Conservation (phyloP, 2,797 vertebrate genomes). For the Zalophus californianus region DNA sequence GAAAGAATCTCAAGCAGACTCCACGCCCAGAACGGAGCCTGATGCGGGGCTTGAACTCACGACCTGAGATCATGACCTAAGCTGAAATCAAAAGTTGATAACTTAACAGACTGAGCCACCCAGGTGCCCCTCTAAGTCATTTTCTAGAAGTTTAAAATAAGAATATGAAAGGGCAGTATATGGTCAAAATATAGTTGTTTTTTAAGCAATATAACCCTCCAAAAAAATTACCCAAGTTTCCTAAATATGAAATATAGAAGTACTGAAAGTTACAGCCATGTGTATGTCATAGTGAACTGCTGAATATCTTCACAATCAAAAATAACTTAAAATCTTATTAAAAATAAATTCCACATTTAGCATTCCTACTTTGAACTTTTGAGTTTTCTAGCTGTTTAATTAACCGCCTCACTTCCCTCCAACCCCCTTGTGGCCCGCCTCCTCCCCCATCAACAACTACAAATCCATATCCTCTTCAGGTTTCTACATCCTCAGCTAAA, state of each 20-base stretch:
- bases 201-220: neutral
- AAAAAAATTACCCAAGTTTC: neutral
- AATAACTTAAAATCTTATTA: slow-evolving; percentile 37
- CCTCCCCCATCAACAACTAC: neutral
- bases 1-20: neutral
- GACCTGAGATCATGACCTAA: neutral
- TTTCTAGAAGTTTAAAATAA: slow-evolving; percentile 46
- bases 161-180: slow-evolving; percentile 34
- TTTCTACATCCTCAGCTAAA: neutral
- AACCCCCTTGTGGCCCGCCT: too few relatives aligned
- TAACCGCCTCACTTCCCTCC: neutral
- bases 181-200: neutral
- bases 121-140: neutral
- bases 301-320: neutral
- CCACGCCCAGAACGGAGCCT: neutral
- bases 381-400: neutral
- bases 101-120: neutral
- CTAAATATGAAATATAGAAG: slow-evolving; percentile 4
- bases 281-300: neutral
- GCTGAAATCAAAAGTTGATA: neutral
- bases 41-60: neutral
- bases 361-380: neutral
- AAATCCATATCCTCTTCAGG: neutral
- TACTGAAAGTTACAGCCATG: neutral
- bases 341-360: slow-evolving; percentile 37